Evolutionary conservation across 1,140 invertebrate species (phyloP), one percentile per base, ranked within the genome.

Genomic region (Platorchestia sp.): DNA sequence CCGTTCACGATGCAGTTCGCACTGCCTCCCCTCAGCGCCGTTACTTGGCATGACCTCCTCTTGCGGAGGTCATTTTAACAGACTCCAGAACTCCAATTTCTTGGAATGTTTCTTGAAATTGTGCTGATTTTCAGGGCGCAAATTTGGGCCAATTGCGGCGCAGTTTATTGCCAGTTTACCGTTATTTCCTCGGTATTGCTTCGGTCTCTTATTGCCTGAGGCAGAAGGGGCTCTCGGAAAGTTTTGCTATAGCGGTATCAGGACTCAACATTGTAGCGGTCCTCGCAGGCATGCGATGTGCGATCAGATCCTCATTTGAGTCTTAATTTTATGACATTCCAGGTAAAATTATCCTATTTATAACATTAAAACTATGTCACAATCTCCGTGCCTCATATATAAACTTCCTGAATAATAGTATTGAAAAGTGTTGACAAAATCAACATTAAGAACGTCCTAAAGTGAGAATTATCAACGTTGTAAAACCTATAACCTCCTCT

Each of bases 141-240:
- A 90, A 43, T 42, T 90, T 90, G 41, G 87, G 41, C 87, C 87
- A 42, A 90, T 90, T 90, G 87, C 87, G 5, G 87, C 87, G 44
- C 41, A 43, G 87, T 90, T 90, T 90, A 90, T 90, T 90, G 87
- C 87, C 41, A 90, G 87, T 90, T 90, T 90, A 90, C 87, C 87
- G 87, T 45, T 90, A 90, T 90, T 90, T 42, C 87, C 27, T 90
- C 87, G 87, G 41, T 90, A 90, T 90, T 90, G 87, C 87, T 43
- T 10, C 44, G 87, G 41, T 42, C 87, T 90, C 19, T 90, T 90
- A 90, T 90, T 45, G 87, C 87, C 87, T 90, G 19, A 14, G 14
- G 59, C 47, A 36, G 27, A 1, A 75, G 27, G 59, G 59, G 59
- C 14, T 27, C 14, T 27, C 36, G 10, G 59, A 75, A 36, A 36